Evolutionary conservation across 35 echinoderm and acorn worm species (phyloP), one percentile per base, ranked within the genome.

Genomic region (Nesometra sesokonis): DNA sequence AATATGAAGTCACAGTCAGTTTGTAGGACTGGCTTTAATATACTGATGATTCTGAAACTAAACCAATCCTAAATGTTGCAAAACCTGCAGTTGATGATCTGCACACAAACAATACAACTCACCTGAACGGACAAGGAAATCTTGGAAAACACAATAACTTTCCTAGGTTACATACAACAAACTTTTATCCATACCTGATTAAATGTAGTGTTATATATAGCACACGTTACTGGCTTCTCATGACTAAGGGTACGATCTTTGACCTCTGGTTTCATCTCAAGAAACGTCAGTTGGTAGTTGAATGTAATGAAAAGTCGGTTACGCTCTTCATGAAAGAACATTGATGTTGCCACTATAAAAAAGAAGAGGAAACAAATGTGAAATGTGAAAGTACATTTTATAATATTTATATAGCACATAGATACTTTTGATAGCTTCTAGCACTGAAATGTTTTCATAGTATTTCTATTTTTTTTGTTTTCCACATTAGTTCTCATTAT

Each of bases 201-300:
- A 35, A 86, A 93, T 33, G 89, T 91, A 47, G 91, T 87, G 79
- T 88, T 97, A 78, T 93, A 97, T 17, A 97, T 86, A 3, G 89
- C 95, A 91, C 85, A 91, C 17, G 91, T 91, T 32, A 97, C 89
- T 29, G 91, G 84, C 77, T 93, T 97, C 32, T 97, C 95, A 86
- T 97, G 95, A 47, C 91, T 97, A 13, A 97, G 77, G 84, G 91
- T 86, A 19, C 95, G 85, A 91, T 93, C 95, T 87, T 93, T 93
- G 36, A 97, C 95, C 82, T 97, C 95, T 36, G 92, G 89, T 80
- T 89, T 93, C 95, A 97, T 97, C 80, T 97, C 95, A 39, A 97
- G 40, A 77, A 97, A 80, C 13, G 91, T 93, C 78, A 97, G 86
- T 83, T 97, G 95, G 57, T 93, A 93, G 38, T 97, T 97, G 84